Conservation (phyloP, 2,797 vertebrate genomes). For the Gobio occitaniae region DNA sequence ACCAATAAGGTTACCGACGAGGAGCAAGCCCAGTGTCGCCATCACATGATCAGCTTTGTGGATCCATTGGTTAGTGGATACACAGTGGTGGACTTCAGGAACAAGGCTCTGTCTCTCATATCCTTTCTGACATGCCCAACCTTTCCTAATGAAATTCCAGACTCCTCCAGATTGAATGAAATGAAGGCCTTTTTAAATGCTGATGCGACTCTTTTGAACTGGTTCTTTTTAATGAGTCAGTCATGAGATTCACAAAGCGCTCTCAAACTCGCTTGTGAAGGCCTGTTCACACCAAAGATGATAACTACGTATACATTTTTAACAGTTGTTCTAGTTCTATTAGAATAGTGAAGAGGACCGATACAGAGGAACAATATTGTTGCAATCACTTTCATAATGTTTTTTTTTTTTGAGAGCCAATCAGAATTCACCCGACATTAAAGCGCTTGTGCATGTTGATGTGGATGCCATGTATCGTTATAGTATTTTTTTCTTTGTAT, state of each 20-base stretch:
- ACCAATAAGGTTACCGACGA: conserved; percentile 92
- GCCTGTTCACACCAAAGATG: background rate
- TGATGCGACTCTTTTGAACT: background rate
- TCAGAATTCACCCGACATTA: background rate
- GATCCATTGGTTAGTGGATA: conserved; percentile 91
- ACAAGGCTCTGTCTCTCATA: conserved; percentile 91
- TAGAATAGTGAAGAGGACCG: background rate
- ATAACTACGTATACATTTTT: background rate
- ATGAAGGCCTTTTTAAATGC: background rate
- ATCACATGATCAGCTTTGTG: conserved; percentile 97
- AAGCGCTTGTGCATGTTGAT: background rate
- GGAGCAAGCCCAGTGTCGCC: conserved; percentile 86
- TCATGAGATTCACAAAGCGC: background rate
- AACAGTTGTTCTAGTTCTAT: background rate
- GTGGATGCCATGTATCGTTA: background rate
- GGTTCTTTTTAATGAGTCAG: background rate
- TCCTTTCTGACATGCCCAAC: conserved; percentile 78
- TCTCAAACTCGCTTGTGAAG: no score
- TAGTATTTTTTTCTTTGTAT: background rate
- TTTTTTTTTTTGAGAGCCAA: background rate
- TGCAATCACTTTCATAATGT: background rate
- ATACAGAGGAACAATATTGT: background rate
- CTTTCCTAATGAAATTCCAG: background rate
- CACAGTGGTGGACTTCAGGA: conserved; percentile 95
- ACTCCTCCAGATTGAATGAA: background rate